A percentile compares a stretch with the other conserved stretches of the same genome.
phyloP scores from a whole-genome alignment of 2,797 vertebrate genomes.

The Phrynocephalus vlangalii region DNA sequence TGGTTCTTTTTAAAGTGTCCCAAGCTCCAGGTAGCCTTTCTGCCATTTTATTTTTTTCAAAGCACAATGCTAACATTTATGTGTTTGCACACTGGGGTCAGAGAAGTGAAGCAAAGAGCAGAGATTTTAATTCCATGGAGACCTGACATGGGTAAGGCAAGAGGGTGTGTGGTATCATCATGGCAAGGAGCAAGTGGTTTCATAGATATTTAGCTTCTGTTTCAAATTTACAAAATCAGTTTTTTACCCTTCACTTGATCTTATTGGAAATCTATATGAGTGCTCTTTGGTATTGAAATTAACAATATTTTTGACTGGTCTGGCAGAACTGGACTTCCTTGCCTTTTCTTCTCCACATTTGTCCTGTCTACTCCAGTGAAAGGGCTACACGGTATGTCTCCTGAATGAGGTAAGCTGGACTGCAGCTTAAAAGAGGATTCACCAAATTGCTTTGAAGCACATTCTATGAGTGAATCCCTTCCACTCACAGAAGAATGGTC shows the following conservation, averaged over 20 bases:
- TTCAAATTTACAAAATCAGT: background rate
- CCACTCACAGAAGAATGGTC: too few relatives aligned
- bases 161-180: background rate
- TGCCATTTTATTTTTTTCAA: background rate
- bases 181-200: background rate
- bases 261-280: background rate
- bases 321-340: too few relatives aligned
- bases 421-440: background rate
- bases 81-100: background rate
- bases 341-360: too few relatives aligned
- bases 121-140: background rate
- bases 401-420: background rate
- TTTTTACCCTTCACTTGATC: background rate
- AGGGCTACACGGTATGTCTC: background rate
- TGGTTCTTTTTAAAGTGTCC: too few relatives aligned
- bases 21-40: background rate
- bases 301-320: background rate
- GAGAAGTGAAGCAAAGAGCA: background rate
- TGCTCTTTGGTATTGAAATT: background rate
- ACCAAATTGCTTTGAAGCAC: too few relatives aligned
- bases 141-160: background rate
- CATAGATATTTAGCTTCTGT: too few relatives aligned
- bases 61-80: background rate
- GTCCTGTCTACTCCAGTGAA: background rate
- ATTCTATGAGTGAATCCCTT: too few relatives aligned